Conservation (phyloP, 2,797 vertebrate species). For the Diglossa cyanea region DNA sequence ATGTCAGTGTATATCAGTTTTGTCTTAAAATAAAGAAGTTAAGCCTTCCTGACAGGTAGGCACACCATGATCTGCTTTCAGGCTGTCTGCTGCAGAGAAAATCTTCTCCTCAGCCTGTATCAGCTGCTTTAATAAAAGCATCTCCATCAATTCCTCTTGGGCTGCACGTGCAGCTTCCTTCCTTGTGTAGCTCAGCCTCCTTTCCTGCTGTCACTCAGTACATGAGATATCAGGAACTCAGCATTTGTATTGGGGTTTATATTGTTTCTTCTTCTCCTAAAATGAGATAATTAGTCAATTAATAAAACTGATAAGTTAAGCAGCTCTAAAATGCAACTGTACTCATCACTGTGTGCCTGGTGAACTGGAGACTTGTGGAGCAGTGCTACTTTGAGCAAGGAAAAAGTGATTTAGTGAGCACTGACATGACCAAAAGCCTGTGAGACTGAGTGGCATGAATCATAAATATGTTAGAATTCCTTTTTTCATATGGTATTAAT, state of each 20-base stretch:
- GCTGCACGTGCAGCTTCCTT: not conserved
- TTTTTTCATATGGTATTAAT: not conserved
- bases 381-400: fast-evolving
- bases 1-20: not conserved
- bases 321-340: not conserved
- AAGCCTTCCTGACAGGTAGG: not conserved
- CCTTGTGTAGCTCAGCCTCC: not conserved
- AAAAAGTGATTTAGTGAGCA: not conserved
- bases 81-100: not conserved
- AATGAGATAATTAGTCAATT: not conserved
- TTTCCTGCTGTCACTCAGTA: not conserved
- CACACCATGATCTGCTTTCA: not conserved
- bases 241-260: fast-evolving
- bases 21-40: not conserved
- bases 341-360: fast-evolving
- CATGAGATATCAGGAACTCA: not conserved
- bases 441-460: fast-evolving
- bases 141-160: not conserved
- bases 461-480: not conserved
- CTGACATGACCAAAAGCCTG: fast-evolving
- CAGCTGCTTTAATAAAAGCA: not conserved
- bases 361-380: not conserved
- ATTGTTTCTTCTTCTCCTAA: not conserved
- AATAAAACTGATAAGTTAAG: not conserved
- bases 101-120: not conserved